Base-by-base conservation (phyloP, 2,797 vertebrate species). In the Oophaga sylvatica region DNA sequence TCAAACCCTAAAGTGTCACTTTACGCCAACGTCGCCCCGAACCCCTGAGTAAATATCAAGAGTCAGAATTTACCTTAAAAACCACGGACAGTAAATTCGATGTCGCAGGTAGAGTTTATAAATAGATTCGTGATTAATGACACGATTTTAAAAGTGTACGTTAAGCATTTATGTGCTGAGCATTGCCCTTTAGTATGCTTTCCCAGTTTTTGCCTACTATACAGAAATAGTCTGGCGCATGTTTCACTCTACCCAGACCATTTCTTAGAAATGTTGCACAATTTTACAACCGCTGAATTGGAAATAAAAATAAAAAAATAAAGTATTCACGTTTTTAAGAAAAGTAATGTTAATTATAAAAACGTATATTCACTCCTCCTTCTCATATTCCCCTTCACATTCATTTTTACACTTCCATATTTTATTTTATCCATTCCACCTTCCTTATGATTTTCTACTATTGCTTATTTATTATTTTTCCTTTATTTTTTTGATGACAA, bases 71-170 rank as follows among this genome's bases (percentile, higher is more conserved):
- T 83, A 83, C 53, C 63, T 35, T 45, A 48, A 67, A 78, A 83
- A 57, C 5, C 63, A 12, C 13, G 8, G 31, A 62, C 56, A 60
- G 63, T 70, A 85, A 85, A 76, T 84, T 81, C 15, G 22, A 80
- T 85, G 78, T 88, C 83, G 78, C 83, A 88, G n/a, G 45, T 62
- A 88, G 3, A 4, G n/a, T 17, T 57, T 89, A 89, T 86, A 89
- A 86, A 85, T 86, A 89, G 83, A 82, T 82, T 82, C 78, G 62
- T 89, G 87, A 86, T 86, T 86, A 89, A 89, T 82, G 84, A 86
- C 85, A 63, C 71, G 7, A 70, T 63, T 81, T 86, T 56, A 67
- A 81, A 86, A 89, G 73, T 86, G 79, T 89, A 82, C 62, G 59
- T 86, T 86, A 77, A 68, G 84, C 87, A 78, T 48, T 82, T 83